These are phyloP conservation scores for Alethe castanea DNA, from an alignment of 2,113 vertebrate species.

Conservation along the genomic window DNA sequence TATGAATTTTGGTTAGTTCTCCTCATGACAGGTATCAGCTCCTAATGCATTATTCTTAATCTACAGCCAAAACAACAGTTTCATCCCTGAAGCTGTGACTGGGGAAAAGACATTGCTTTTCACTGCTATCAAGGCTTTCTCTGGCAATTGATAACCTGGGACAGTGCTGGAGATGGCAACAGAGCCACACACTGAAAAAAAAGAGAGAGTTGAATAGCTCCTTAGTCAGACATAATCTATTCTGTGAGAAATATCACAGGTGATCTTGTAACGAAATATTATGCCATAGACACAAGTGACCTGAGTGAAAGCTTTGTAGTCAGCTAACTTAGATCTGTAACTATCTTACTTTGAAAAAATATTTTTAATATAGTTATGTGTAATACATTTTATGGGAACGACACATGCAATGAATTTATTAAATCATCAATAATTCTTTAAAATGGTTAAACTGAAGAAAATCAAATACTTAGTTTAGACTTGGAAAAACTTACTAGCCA, in stretches of 20 bases:
- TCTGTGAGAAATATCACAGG: background rate
- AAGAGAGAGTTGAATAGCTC: background rate
- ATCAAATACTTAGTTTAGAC: background rate
- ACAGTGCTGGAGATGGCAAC: background rate
- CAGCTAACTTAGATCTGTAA: background rate
- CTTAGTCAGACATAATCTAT: background rate
- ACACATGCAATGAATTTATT: background rate
- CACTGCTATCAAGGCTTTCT: background rate
- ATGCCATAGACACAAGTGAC: background rate
- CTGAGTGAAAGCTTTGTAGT: background rate
- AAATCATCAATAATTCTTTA: background rate
- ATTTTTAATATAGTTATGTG: background rate
- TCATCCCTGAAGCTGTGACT: background rate
- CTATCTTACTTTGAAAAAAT: background rate
- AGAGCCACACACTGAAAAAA: background rate
- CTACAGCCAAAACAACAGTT: background rate
- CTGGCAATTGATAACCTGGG: background rate
- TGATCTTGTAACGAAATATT: background rate
- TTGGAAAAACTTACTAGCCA: background rate
- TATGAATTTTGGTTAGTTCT: background rate
- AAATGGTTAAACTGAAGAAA: background rate
- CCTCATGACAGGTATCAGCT: background rate
- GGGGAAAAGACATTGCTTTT: background rate
- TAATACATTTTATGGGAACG: background rate
- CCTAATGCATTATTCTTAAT: background rate